phyloP scores from a whole-genome alignment of 2,113 vertebrate genomes.

The Sigmodon hispidus region DNA sequence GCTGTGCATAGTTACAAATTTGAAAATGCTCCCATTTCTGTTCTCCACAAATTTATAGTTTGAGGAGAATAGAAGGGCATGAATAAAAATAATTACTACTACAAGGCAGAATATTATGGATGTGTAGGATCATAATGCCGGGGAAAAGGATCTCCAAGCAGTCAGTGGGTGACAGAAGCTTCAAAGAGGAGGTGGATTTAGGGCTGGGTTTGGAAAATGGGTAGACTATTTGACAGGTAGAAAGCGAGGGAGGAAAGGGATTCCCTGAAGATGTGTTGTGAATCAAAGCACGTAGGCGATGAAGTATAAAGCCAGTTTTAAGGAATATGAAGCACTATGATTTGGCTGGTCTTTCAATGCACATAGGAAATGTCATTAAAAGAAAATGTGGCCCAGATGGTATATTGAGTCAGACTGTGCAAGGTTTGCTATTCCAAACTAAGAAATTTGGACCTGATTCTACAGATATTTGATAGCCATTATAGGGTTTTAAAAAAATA shows the following conservation, averaged over 20 bases:
- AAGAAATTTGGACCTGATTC: background rate
- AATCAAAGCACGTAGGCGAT: background rate
- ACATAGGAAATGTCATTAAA: background rate
- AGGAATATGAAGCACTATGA: background rate
- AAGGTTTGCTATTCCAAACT: background rate
- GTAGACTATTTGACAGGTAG: slow-evolving; percentile 32
- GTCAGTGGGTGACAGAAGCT: background rate
- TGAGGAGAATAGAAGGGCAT: slow-evolving; percentile 26
- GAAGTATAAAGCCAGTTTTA: background rate
- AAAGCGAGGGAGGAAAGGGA: background rate
- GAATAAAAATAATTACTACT: slow-evolving; percentile 39
- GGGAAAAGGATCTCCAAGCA: slow-evolving; percentile 27
- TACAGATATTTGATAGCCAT: background rate
- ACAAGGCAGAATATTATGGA: slow-evolving; percentile 44
- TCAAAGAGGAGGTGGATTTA: slow-evolving; percentile 24
- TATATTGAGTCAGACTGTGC: background rate
- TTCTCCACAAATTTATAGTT: background rate
- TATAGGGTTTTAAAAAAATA: slow-evolving; percentile 43
- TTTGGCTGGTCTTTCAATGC: background rate
- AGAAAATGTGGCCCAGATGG: background rate
- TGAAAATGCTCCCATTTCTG: slow-evolving; percentile 55
- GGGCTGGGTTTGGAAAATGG: slow-evolving; percentile 12
- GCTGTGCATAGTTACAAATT: slow-evolving; percentile 46
- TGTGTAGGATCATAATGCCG: slow-evolving; percentile 31
- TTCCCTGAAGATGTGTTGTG: slow-evolving; percentile 34